Conservation (phyloP, 2,797 vertebrate species). For the Astyanax mexicanus region DNA sequence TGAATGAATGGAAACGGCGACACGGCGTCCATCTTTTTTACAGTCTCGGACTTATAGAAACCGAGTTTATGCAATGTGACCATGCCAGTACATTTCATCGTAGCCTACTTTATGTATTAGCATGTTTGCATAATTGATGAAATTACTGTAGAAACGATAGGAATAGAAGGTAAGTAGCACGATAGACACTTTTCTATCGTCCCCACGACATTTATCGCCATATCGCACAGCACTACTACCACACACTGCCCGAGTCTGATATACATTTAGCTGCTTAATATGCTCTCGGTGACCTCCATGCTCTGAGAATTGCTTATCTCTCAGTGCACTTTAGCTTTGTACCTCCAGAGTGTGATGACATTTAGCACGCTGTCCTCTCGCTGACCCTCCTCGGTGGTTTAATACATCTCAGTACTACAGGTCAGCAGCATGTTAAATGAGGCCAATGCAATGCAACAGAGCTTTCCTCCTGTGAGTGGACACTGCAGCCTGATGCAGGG, state of each 20-base stretch:
- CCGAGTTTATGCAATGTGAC: too few species aligned
- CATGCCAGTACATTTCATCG: too few species aligned
- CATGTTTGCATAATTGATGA: too few species aligned
- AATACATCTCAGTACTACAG: conserved; percentile 20
- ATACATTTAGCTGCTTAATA: not conserved
- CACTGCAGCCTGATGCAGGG: not conserved
- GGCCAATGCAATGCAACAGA: conserved; percentile 5
- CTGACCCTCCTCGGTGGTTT: conserved; percentile 26
- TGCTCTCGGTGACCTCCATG: not conserved
- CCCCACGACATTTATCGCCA: too few species aligned
- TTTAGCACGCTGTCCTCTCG: conserved; percentile 34
- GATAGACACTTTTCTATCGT: too few species aligned
- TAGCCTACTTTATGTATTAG: too few species aligned
- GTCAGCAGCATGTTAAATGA: conserved; percentile 33
- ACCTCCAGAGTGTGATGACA: conserved; percentile 33
- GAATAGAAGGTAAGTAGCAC: too few species aligned
- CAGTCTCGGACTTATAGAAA: too few species aligned
- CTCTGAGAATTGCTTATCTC: not conserved
- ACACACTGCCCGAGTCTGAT: not conserved
- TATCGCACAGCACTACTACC: too few species aligned
- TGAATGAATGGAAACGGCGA: too few species aligned
- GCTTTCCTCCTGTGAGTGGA: not conserved
- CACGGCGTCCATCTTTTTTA: too few species aligned
- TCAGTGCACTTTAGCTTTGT: conserved; percentile 15
- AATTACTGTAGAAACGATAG: too few species aligned